A percentile compares a stretch with the other conserved stretches of the same genome.
phyloP scores from a whole-genome alignment of 2,113 vertebrate species.

The Nibea coibor region DNA sequence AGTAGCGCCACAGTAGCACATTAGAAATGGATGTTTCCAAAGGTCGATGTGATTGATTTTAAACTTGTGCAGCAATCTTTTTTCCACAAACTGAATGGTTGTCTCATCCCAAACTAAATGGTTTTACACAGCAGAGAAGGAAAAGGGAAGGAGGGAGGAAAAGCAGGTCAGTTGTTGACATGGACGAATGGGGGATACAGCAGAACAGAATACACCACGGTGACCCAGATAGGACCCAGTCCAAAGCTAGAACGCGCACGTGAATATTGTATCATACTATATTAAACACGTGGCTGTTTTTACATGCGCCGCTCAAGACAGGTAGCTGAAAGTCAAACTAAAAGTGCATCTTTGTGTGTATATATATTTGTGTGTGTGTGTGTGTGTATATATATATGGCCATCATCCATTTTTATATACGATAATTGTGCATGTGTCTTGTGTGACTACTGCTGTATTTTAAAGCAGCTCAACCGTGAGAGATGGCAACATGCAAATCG shows the following conservation, averaged over 20 bases:
- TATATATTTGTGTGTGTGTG: neutral
- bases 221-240: constrained; percentile 74
- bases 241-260: constrained; percentile 24
- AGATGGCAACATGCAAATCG: constrained; percentile 1
- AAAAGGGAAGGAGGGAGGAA: constrained; percentile 61
- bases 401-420: neutral
- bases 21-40: constrained; percentile 65
- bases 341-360: neutral
- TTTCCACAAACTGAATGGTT: constrained; percentile 60
- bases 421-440: neutral
- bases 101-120: constrained; percentile 76
- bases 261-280: constrained; percentile 4
- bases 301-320: neutral
- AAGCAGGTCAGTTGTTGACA: constrained; percentile 83
- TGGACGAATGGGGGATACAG: constrained; percentile 73
- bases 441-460: neutral
- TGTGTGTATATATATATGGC: neutral
- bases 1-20: constrained; percentile 13
- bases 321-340: neutral
- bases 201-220: constrained; percentile 58
- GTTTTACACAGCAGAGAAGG: constrained; percentile 68
- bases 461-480: neutral
- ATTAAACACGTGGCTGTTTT: neutral
- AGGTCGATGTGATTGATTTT: constrained; percentile 75
- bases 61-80: constrained; percentile 60